Evolutionary conservation across 1,140 invertebrate genomes (phyloP), one percentile per base, ranked within the genome.

Genomic region (Heterodera carotae): DNA sequence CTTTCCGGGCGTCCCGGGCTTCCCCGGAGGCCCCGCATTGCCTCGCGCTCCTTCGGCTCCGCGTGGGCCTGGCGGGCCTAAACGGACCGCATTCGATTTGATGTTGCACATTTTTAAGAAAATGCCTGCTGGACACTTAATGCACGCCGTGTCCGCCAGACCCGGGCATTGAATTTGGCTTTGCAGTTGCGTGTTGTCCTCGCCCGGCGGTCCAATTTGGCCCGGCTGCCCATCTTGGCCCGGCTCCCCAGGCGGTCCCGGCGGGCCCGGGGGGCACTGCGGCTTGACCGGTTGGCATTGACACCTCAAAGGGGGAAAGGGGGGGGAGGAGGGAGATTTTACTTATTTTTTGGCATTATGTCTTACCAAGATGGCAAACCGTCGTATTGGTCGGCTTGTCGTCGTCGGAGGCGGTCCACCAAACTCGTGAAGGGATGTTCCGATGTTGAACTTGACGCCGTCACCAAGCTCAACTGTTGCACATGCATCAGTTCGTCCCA

Each of bases 271-370:
- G 27, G 75, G 75, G 18, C 75, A 84, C n/a, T 48, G 69, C n/a
- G 83, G 82, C 59, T 85, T 85, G 25, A 66, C 70, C 22, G 82
- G 82, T 48, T 84, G 81, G 68, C 83, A 84, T 62, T 86, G 84
- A 43, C 83, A 74, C 71, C 71, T 53, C 18, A 56, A 48, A n/a
- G n/a, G n/a, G n/a, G n/a, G n/a, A n/a, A n/a, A n/a, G n/a, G n/a
- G n/a, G n/a, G n/a, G n/a, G n/a, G n/a, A n/a, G n/a, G n/a, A n/a
- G n/a, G n/a, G n/a, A n/a, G n/a, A n/a, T n/a, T 72, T 56, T 33
- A 27, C 12, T 15, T 8, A 53, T 62, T 59, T 72, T 72, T 27
- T 39, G 25, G 10, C 43, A 15, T 34, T 59, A 15, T 36, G n/a
- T 25, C 10, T 60, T 15, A 84, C 56, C 66, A 82, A 12, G 79